Evolutionary conservation across 2,888 invertebrate species (phyloP).

Genomic region (Athalia circularis): DNA sequence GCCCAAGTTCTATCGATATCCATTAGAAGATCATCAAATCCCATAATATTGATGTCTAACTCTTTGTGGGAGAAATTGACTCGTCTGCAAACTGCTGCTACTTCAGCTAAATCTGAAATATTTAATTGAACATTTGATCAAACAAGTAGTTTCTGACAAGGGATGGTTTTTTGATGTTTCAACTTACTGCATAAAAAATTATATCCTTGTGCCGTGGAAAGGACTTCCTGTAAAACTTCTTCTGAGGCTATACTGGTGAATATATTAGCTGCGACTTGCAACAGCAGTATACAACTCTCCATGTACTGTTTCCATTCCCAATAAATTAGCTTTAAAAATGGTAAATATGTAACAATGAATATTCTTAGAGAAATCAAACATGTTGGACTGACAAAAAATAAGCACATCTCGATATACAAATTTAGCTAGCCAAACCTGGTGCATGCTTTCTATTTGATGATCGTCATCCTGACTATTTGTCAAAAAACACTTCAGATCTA

Average conservation of each 20-base stretch:
- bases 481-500: conserved; percentile 72
- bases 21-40: conserved; percentile 71
- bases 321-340: conserved; percentile 65
- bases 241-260: conserved; percentile 77
- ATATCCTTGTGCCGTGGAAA: conserved; percentile 76
- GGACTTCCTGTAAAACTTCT: conserved; percentile 76
- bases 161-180: conserved; percentile 17
- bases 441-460: conserved; percentile 64
- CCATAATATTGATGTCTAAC: conserved; percentile 71
- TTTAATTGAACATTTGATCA: conserved; percentile 49
- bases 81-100: conserved; percentile 73
- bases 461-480: conserved; percentile 67
- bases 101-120: conserved; percentile 73
- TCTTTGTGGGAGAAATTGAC: conserved; percentile 74
- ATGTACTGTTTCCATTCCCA: conserved; percentile 74
- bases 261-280: conserved; percentile 76
- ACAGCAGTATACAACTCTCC: conserved; percentile 75
- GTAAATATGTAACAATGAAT: neutral
- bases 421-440: conserved; percentile 61
- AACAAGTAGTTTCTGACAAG: neutral
- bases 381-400: too few relatives aligned
- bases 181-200: conserved; percentile 76
- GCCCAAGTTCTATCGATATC: conserved; percentile 74
- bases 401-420: conserved; percentile 6
- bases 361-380: neutral